These are phyloP conservation scores for Microcebus tavaratra DNA, from an alignment of 2,113 vertebrate species.

Conservation along the genomic window DNA sequence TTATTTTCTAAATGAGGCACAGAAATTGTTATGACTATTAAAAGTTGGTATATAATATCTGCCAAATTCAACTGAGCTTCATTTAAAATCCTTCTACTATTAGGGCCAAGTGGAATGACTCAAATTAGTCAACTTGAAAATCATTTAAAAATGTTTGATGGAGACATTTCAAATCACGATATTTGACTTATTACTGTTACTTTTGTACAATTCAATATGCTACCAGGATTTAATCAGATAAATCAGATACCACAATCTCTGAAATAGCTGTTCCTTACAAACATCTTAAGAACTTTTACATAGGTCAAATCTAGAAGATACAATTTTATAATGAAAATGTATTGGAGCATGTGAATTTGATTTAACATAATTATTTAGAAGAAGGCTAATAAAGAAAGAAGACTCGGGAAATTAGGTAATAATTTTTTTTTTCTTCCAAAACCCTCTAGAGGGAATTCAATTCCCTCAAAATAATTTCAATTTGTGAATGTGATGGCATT, in stretches of 20 bases:
- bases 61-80: background rate
- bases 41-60: background rate
- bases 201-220: background rate
- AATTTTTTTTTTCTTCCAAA: background rate
- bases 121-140: constrained; percentile 37
- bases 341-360: background rate
- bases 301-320: background rate
- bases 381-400: background rate
- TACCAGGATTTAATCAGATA: background rate
- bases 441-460: background rate
- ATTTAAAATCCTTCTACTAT: background rate
- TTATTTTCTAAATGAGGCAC: background rate
- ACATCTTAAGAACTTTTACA: background rate
- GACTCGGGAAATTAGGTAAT: background rate
- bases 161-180: constrained; percentile 3
- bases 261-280: background rate
- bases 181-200: background rate
- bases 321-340: background rate
- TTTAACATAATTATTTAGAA: background rate
- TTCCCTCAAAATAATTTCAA: background rate
- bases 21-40: background rate
- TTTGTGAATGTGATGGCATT: background rate
- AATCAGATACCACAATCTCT: background rate
- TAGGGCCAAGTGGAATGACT: constrained; percentile 7
- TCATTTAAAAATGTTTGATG: background rate